Base-by-base conservation (phyloP, 2,113 vertebrate genomes). In the Hylia prasina region DNA sequence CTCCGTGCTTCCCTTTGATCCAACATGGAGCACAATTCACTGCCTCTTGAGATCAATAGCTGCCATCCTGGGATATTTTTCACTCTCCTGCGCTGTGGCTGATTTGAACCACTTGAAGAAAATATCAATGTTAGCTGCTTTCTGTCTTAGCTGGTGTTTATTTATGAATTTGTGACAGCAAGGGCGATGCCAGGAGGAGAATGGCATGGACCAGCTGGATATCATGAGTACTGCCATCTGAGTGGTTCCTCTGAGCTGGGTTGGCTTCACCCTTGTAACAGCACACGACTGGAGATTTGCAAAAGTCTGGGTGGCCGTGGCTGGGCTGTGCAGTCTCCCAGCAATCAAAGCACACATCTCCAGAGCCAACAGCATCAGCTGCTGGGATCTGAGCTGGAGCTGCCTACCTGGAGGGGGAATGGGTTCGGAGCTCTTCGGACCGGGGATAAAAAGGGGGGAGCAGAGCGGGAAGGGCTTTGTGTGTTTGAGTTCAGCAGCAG, bases 1-100 rank as follows among this genome's bases (percentile, higher is more conserved):
- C 93, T 94, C 88, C 39, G 31, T 92, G 87, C 87, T 97, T 89
- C 47, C 44, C 87, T 97, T 96, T 96, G 96, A 96, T 96, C 91
- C 93, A 95, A 93, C 89, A 93, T 79, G 73, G 95, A 92, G 86
- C 94, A 83, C 91, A 44, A 92, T 39, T 94, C 91, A 7, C 80
- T 92, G 93, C 86, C 89, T 90, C 93, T 90, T 60, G 94, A 97
- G 86, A 96, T 97, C 96, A 95, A 92, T 71, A 89, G 85, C 75
- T 94, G 66, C 90, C 88, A 86, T 90, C 80, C 86, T 28, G 31
- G 64, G 72, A 22, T 12, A 31, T 96, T 96, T 95, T 95, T 90
- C 79, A 89, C 81, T 66, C 86, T 54, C 14, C 0, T 50, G 0
- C n/a, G 72, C 86, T 86, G 80, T 31, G 86, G 64, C 60, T 90